phyloP scores from a whole-genome alignment of 2,888 invertebrate species.

The Platynereis dumerilii region DNA sequence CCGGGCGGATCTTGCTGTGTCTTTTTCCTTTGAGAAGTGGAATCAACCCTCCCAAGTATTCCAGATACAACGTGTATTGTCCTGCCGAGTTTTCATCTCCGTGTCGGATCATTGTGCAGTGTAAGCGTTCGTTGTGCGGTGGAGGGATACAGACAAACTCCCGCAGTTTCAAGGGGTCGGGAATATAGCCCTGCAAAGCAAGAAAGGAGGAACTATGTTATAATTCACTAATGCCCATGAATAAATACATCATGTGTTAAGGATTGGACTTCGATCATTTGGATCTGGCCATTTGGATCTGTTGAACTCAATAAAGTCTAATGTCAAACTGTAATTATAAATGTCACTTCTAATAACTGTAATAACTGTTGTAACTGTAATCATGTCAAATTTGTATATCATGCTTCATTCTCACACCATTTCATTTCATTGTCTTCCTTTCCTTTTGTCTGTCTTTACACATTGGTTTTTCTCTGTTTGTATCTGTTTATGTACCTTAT shows the following conservation, averaged over 20 bases:
- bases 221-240: not conserved
- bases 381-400: no score
- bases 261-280: no score
- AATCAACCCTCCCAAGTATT: slow-evolving; percentile 94
- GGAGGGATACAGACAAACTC: slow-evolving; percentile 95
- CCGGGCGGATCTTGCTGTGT: slow-evolving; percentile 95
- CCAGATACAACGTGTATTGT: slow-evolving; percentile 76
- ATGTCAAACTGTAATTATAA: no score
- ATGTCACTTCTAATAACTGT: no score
- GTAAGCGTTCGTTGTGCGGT: slow-evolving; percentile 81
- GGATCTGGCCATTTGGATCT: no score
- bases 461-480: no score
- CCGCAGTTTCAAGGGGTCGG: slow-evolving; percentile 83
- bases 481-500: not conserved
- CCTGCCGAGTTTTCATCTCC: slow-evolving; percentile 70
- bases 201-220: slow-evolving; percentile 2
- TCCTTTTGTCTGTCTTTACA: no score
- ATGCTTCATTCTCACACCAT: no score
- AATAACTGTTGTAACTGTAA: no score
- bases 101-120: slow-evolving; percentile 97
- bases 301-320: no score
- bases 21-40: slow-evolving; percentile 94
- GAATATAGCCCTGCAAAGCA: slow-evolving; percentile 84
- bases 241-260: not conserved
- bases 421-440: no score